Base-by-base conservation (phyloP, 2,888 invertebrate species). In the Eupsilia transversa region DNA sequence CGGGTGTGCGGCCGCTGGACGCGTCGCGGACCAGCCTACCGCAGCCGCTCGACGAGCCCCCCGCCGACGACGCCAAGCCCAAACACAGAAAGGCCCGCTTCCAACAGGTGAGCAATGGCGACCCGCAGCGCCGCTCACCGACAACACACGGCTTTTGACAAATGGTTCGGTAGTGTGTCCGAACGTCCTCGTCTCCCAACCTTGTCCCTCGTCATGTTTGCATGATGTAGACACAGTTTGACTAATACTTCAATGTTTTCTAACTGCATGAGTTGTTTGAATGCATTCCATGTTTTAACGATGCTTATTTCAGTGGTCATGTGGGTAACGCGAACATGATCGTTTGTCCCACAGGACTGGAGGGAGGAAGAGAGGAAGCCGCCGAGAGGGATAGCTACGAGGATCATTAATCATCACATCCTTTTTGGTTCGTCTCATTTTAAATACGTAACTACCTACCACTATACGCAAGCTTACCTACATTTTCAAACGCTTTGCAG, bases 41-140 rank as follows among this genome's bases (percentile, higher is more conserved):
- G 89, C 94, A 95, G 92, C 90, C 91, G 86, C 86, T 93, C 84
- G 90, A 96, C 85, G 92, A 94, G 90, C 90, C 94, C 84, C 86
- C 97, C 89, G 38, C 79, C 77, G 95, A 95, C 85, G 96, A 96
- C 88, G 87, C 94, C 91, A 95, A 94, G 95, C 98, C 98, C 91
- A 98, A 98, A 94, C 98, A 98, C 94, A 97, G 98, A 91, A 98
- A 98, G 96, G 98, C 98, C 86, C 97, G 98, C 88, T 98, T 98
- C 94, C 98, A 98, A 94, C 98, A 98, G 97, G 98, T 97, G 93
- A 94, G 94, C 87, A 70, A 72, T 60, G 59, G 46, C 69, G 73
- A 73, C 73, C 80, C 72, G 79, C 77, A 69, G 76, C 78, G 77
- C 81, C 65, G 70, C 81, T 77, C 78, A 71, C 74, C 80, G 72